phyloP scores from a whole-genome alignment of 2,113 vertebrate genomes.

The Gnathonemus echidnorhynchus region DNA sequence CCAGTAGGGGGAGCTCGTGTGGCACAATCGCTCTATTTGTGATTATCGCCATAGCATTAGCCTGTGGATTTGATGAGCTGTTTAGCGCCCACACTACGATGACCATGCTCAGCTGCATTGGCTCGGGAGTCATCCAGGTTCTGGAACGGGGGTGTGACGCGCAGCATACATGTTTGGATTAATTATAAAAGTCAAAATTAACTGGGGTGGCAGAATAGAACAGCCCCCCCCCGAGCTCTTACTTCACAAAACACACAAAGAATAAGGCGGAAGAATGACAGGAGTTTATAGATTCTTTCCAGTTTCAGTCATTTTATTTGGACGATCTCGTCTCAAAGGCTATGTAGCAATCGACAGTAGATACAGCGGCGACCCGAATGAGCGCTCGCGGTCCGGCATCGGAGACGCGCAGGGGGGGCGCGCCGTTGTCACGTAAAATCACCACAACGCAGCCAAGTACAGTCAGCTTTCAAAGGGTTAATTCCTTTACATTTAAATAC shows the following conservation, averaged over 20 bases:
- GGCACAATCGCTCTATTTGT: not conserved
- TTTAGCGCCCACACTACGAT: not conserved
- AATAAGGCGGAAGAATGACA: not conserved
- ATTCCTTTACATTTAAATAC: slow-evolving; percentile 61
- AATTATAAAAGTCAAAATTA: not conserved
- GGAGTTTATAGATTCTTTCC: slow-evolving; percentile 35
- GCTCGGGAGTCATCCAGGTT: not conserved
- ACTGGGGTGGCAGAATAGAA: not conserved
- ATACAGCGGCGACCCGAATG: slow-evolving; percentile 32
- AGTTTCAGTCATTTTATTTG: slow-evolving; percentile 53
- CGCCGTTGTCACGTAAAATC: not conserved
- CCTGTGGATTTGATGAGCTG: not conserved
- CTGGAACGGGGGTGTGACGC: not conserved
- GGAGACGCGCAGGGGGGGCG: not conserved
- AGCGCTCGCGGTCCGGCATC: not conserved
- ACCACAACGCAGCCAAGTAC: slow-evolving; percentile 40
- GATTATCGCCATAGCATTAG: not conserved
- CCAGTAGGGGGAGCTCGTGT: slow-evolving; percentile 49
- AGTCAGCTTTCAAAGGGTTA: slow-evolving; percentile 33
- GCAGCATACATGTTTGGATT: not conserved
- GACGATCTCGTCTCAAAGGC: slow-evolving; percentile 40
- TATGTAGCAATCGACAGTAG: slow-evolving; percentile 40
- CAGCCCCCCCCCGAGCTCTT: not conserved
- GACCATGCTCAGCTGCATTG: not conserved
- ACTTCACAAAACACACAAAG: not conserved